These are phyloP conservation scores for Stenopsyche tienmushanensis DNA, from an alignment of 1,140 invertebrate species.

Conservation along the genomic window DNA sequence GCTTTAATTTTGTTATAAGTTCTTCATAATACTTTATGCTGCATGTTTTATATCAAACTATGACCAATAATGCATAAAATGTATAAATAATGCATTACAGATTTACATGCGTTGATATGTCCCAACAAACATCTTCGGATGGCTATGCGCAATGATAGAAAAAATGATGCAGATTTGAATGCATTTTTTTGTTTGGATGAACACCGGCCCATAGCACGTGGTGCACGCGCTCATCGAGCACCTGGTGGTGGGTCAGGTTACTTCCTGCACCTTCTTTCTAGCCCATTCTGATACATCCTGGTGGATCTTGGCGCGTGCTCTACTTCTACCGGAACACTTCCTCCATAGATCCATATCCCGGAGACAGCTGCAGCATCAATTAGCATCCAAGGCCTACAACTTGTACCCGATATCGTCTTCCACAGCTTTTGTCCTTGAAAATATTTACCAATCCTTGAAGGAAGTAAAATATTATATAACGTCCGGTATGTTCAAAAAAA, in stretches of 20 bases:
- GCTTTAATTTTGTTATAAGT: too few relatives aligned
- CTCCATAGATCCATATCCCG: slow-evolving; percentile 2
- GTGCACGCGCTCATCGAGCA: slow-evolving; percentile 13
- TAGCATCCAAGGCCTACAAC: slow-evolving; percentile 12
- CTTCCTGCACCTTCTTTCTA: slow-evolving; percentile 18
- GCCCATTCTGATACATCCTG: slow-evolving; percentile 16
- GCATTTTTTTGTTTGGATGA: slow-evolving; percentile 17
- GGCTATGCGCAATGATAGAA: too few relatives aligned
- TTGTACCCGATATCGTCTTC: neutral
- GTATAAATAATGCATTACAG: too few relatives aligned
- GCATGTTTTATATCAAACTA: too few relatives aligned
- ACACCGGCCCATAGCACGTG: too few relatives aligned
- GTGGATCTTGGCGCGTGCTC: slow-evolving; percentile 20
- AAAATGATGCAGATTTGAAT: slow-evolving; percentile 28
- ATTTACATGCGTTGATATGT: too few relatives aligned
- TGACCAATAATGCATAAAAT: too few relatives aligned
- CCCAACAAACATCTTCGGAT: too few relatives aligned
- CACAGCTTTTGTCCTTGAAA: neutral
- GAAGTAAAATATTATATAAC: too few relatives aligned
- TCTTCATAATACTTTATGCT: too few relatives aligned
- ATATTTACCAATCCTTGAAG: too few relatives aligned
- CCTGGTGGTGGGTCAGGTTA: slow-evolving; percentile 32
- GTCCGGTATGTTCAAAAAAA: too few relatives aligned
- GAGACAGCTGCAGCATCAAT: slow-evolving; percentile 17
- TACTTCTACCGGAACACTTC: slow-evolving; percentile 6